Evolutionary conservation across 2,797 vertebrate genomes (phyloP).

Genomic region (Myripristis jacobus): DNA sequence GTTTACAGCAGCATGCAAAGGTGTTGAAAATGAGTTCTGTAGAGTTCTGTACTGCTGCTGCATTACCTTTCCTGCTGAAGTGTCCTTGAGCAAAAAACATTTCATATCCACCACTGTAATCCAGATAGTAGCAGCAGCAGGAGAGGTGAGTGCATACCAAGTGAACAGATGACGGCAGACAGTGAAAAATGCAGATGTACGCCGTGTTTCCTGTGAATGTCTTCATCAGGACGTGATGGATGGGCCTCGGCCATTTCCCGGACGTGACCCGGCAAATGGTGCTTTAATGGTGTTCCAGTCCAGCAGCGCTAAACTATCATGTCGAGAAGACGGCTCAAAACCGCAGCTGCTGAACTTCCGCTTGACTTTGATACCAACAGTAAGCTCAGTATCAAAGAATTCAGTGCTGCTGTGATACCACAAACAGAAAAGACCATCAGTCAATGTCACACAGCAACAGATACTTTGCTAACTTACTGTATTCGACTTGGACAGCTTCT

Average conservation of each 20-base stretch:
- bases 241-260: conserved; percentile 48
- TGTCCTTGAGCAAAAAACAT: too few relatives aligned
- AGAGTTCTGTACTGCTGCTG: too few relatives aligned
- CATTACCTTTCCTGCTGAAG: too few relatives aligned
- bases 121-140: background rate
- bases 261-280: conserved; percentile 41
- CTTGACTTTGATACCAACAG: conserved; percentile 37
- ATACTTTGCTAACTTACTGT: too few relatives aligned
- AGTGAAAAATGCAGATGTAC: conserved; percentile 32
- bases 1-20: too few relatives aligned
- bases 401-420: conserved; percentile 14
- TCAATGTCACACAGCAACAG: conserved; percentile 13
- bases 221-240: conserved; percentile 64
- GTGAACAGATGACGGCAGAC: conserved; percentile 44
- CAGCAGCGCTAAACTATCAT: conserved; percentile 45
- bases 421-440: conserved; percentile 16
- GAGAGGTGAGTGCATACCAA: conserved; percentile 14
- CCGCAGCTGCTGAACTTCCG: conserved; percentile 46
- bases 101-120: too few relatives aligned
- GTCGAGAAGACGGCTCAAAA: conserved; percentile 47
- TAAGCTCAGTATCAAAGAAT: background rate
- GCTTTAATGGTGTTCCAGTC: conserved; percentile 64
- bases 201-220: conserved; percentile 55
- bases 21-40: too few relatives aligned
- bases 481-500: conserved; percentile 8